phyloP scores from a whole-genome alignment of 2,888 invertebrate species.

The Conus canariensis region DNA sequence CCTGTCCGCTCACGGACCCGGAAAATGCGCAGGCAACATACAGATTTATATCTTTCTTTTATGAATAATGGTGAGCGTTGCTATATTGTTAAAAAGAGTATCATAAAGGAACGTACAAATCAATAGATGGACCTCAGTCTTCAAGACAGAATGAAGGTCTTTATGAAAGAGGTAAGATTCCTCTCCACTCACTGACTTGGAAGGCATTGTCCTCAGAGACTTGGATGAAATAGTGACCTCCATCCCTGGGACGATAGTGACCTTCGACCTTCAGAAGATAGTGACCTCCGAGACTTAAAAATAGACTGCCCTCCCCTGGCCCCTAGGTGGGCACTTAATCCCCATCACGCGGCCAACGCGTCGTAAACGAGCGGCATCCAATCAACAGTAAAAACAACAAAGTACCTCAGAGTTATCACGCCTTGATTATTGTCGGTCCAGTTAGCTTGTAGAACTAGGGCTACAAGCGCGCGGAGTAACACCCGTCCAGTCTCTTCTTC shows the following conservation, averaged over 20 bases:
- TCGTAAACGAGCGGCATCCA: conserved; percentile 26
- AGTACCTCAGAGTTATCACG: background rate
- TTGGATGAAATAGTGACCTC: background rate
- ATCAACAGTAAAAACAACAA: conserved; percentile 35
- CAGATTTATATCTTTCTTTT: too few species aligned
- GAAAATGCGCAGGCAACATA: too few species aligned
- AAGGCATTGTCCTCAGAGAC: too few species aligned
- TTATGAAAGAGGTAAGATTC: too few species aligned
- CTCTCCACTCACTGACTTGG: too few species aligned
- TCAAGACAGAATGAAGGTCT: too few species aligned
- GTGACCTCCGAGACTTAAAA: background rate
- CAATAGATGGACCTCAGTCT: too few species aligned
- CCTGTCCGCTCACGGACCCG: too few species aligned
- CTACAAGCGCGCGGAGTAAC: too few species aligned
- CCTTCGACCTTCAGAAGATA: background rate
- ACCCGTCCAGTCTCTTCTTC: background rate
- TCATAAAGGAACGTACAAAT: too few species aligned
- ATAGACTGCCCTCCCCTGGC: background rate
- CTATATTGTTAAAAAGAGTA: too few species aligned
- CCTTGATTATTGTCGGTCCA: background rate
- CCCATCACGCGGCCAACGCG: background rate
- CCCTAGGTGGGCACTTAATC: background rate
- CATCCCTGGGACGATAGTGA: background rate
- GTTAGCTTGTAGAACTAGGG: background rate
- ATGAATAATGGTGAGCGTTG: too few species aligned